These are phyloP conservation scores for Ophion slaviceki DNA, from an alignment of 2,888 invertebrate genomes.

Conservation along the genomic window DNA sequence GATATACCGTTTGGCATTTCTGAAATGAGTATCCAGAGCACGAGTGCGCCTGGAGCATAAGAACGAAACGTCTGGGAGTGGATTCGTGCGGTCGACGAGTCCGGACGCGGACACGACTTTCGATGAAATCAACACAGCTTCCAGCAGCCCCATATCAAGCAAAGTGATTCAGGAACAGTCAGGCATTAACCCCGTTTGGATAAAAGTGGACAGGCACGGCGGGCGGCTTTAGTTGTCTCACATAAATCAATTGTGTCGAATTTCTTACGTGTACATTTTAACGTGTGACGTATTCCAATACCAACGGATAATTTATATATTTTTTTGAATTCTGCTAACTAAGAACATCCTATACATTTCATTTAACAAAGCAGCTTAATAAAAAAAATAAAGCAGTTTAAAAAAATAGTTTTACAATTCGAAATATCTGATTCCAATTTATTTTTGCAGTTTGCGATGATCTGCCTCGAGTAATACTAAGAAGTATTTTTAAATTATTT, in stretches of 20 bases:
- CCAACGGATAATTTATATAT: neutral
- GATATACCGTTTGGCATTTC: slow-evolving; percentile 38
- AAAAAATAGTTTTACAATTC: neutral
- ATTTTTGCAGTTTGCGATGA: no score
- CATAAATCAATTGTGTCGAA: slow-evolving; percentile 73
- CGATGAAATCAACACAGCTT: slow-evolving; percentile 54
- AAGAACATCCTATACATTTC: neutral
- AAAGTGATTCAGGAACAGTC: slow-evolving; percentile 67
- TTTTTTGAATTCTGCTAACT: neutral
- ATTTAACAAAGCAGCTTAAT: no score
- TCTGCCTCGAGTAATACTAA: no score
- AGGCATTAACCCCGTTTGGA: slow-evolving; percentile 69
- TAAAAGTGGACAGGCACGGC: slow-evolving; percentile 67
- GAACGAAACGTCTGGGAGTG: slow-evolving; percentile 39
- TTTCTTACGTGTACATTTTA: neutral
- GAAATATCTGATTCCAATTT: neutral
- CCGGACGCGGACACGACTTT: slow-evolving; percentile 62
- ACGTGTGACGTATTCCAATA: neutral
- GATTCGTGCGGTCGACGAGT: slow-evolving; percentile 40
- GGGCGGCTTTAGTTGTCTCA: slow-evolving; percentile 67
- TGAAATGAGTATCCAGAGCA: slow-evolving; percentile 51
- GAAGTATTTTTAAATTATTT: no score
- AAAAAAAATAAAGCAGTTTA: neutral
- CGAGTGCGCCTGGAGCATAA: slow-evolving; percentile 57
- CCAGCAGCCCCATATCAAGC: slow-evolving; percentile 64